Percentiles rank a stretch among this genome's conserved stretches.
Evolutionary conservation across 2,797 vertebrate genomes (phyloP).

Genomic region (Chrysocyon brachyurus): DNA sequence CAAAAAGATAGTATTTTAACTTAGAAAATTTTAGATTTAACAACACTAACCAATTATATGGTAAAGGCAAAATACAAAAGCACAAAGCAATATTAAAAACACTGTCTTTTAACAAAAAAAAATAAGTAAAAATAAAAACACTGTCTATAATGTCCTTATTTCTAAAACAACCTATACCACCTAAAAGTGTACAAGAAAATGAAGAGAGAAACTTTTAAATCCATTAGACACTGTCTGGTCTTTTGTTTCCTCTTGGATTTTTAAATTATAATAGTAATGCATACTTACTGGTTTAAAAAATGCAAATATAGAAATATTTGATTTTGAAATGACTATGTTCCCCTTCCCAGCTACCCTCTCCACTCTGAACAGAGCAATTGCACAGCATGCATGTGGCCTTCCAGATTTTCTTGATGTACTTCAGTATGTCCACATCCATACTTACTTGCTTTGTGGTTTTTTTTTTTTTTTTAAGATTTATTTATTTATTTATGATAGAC

Average conservation of each 20-base stretch:
- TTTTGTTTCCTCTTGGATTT: conserved; percentile 52
- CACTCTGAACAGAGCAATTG: not conserved
- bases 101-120: not conserved
- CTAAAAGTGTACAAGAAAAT: not conserved
- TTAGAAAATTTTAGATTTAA: conserved; percentile 63
- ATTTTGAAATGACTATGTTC: not conserved
- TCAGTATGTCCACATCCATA: not conserved
- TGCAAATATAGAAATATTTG: not conserved
- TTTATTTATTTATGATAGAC: too few species aligned
- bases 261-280: not conserved
- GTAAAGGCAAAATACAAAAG: conserved; percentile 51
- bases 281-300: not conserved
- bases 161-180: conserved; percentile 24
- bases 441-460: not conserved
- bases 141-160: not conserved
- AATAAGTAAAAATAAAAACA: not conserved
- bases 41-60: conserved; percentile 25
- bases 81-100: conserved; percentile 26
- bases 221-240: not conserved
- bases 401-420: not conserved
- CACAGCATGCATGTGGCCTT: not conserved
- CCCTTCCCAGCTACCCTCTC: not conserved
- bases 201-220: not conserved
- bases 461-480: not conserved
- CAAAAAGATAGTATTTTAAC: conserved; percentile 38